Base-by-base conservation (phyloP, 1,140 invertebrate genomes). In the Bombus haemorrhoidalis region DNA sequence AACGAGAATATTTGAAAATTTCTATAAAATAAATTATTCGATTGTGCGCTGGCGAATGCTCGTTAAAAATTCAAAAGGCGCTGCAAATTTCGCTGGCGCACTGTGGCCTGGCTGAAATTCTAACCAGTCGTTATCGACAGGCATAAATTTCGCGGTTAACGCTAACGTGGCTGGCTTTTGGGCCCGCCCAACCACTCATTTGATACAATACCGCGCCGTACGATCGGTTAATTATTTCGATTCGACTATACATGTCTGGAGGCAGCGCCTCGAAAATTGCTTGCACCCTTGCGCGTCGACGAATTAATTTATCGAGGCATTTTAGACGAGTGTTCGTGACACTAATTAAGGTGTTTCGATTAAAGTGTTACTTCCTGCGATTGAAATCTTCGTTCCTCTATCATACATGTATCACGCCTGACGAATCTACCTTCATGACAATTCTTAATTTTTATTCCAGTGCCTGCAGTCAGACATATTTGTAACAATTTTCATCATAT, bases 191-290 rank as follows among this genome's bases (percentile, higher is more conserved):
- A 59, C 77, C 77, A 85, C 83, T 85, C 73, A 64, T 73, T 71
- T 78, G 59, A 85, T 85, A 73, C 83, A 85, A 81, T 73, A 69
- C 57, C 68, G 47, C 59, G 39, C 4, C 57, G 22, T 47, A 37
- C 64, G 79, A 41, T 68, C 43, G 43, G 79, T 81, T 74, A 88
- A 85, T 85, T 87, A 85, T 79, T 71, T 43, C 47, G 72, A 73
- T 83, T 87, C 79, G 84, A 88, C 73, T 86, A 74, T 83, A 81
- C 81, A 77, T 66, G 80, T 77, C 32, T 78, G 64, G 59, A 64
- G 15, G 22, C 28, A 18, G 47, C 37, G n/a, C 53, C 53, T 62
- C 34, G 72, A 77, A 76, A 83, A 75, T 86, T 59, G 22, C 59
- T 37, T 43, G 28, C 32, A 13, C 43, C 34, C 3, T 32, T 32